phyloP scores from a whole-genome alignment of 1,140 invertebrate species.

The Trachymyrmex septentrionalis region DNA sequence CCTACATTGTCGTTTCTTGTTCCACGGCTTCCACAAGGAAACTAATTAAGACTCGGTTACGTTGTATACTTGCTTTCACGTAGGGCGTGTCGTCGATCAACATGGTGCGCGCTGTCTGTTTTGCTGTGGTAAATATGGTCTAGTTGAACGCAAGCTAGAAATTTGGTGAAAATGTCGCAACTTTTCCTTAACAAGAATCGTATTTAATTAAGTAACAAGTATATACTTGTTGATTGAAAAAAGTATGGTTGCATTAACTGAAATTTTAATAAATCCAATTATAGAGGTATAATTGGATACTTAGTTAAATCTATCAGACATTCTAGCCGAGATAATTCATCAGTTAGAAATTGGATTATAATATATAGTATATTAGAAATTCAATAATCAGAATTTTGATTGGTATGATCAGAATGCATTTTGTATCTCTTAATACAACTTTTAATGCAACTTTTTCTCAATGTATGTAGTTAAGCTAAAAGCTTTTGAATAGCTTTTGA shows the following conservation, averaged over 20 bases:
- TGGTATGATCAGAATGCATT: too few species aligned
- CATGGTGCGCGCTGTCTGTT: background rate
- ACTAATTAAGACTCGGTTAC: constrained; percentile 71
- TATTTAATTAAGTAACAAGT: background rate
- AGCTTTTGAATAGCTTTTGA: too few species aligned
- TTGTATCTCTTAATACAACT: too few species aligned
- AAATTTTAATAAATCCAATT: too few species aligned
- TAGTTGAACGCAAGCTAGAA: constrained; percentile 12
- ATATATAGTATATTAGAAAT: too few species aligned
- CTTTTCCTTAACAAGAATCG: background rate
- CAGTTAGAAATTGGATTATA: too few species aligned
- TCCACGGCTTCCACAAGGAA: constrained; percentile 51
- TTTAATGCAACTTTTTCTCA: too few species aligned
- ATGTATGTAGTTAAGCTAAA: too few species aligned
- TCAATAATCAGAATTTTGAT: too few species aligned
- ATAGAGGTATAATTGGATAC: too few species aligned
- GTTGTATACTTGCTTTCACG: constrained; percentile 11
- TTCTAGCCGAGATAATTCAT: too few species aligned
- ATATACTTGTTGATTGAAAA: background rate
- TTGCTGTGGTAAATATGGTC: constrained; percentile 2
- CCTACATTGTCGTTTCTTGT: constrained; percentile 27
- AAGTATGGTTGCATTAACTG: background rate
- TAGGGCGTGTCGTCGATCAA: constrained; percentile 6
- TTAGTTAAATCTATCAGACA: too few species aligned
- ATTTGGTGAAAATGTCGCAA: background rate